phyloP scores from a whole-genome alignment of 2,888 invertebrate species.

The Acleris emargana region DNA sequence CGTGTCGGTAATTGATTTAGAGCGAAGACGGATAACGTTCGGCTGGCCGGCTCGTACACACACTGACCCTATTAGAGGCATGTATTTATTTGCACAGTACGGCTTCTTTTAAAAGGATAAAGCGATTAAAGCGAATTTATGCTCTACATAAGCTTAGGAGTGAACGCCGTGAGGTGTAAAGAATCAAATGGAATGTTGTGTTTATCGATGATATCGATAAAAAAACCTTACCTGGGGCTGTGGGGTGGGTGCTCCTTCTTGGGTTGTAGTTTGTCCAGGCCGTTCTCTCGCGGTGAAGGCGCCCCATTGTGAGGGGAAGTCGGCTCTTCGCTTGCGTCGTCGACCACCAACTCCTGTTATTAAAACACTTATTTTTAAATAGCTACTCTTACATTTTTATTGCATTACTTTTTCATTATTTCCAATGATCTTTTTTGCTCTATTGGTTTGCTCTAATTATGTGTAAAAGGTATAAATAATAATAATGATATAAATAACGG shows the following conservation, averaged over 20 bases:
- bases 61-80: conserved; percentile 65
- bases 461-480: too few species aligned
- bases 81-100: conserved; percentile 55
- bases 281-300: conserved; percentile 95
- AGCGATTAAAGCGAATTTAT: conserved; percentile 63
- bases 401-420: too few species aligned
- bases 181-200: conserved; percentile 29
- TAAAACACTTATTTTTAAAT: background rate
- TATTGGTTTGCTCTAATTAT: too few species aligned
- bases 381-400: too few species aligned
- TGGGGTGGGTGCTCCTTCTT: conserved; percentile 91
- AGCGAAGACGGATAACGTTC: conserved; percentile 66
- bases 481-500: too few species aligned
- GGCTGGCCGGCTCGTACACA: conserved; percentile 56
- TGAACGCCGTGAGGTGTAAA: conserved; percentile 49
- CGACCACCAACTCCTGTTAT: conserved; percentile 97
- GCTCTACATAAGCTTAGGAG: conserved; percentile 52
- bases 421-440: too few species aligned
- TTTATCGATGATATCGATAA: background rate
- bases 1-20: conserved; percentile 70
- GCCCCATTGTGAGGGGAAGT: conserved; percentile 93
- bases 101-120: conserved; percentile 78
- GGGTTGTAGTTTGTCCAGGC: conserved; percentile 89
- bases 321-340: conserved; percentile 96
- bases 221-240: conserved; percentile 80